Percentiles rank a stretch among this genome's conserved stretches.
These are phyloP conservation scores for Lordiphosa stackelbergi DNA, from an alignment of 1,140 invertebrate species.

Conservation along the genomic window DNA sequence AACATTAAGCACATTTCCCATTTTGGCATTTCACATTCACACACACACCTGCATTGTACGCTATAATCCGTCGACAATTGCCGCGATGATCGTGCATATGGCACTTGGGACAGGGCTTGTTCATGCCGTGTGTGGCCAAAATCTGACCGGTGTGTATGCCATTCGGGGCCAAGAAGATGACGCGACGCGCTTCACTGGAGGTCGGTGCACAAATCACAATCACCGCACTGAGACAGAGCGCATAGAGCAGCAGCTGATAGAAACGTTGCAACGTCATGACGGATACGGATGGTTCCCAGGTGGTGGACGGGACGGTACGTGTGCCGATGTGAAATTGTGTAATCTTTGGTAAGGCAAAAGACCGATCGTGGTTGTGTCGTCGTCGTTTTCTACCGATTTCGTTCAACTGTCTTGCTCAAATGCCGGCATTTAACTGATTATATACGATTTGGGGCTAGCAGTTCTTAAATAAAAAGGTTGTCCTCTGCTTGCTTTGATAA, in stretches of 20 bases:
- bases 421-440: slow-evolving; percentile 75
- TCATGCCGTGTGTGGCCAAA: slow-evolving; percentile 46
- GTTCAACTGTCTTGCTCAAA: slow-evolving; percentile 46
- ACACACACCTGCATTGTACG: slow-evolving; percentile 56
- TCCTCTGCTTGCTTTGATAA: slow-evolving; percentile 49
- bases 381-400: no score
- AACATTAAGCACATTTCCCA: slow-evolving; percentile 26
- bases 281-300: background rate
- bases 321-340: slow-evolving; percentile 32
- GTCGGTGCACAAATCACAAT: slow-evolving; percentile 49
- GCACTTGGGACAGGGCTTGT: slow-evolving; percentile 60
- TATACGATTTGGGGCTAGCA: slow-evolving; percentile 54
- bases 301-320: background rate
- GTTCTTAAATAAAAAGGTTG: slow-evolving; percentile 52
- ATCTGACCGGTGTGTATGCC: slow-evolving; percentile 58
- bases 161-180: slow-evolving; percentile 63
- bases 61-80: slow-evolving; percentile 61
- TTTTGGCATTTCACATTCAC: background rate
- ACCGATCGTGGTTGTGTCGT: no score
- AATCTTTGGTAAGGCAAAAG: slow-evolving; percentile 5
- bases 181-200: slow-evolving; percentile 55
- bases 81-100: slow-evolving; percentile 73
- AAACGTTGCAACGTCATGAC: slow-evolving; percentile 36
- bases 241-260: slow-evolving; percentile 46
- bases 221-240: slow-evolving; percentile 41